These are phyloP conservation scores for Aelia acuminata DNA, from an alignment of 2,888 invertebrate genomes.

Conservation along the genomic window DNA sequence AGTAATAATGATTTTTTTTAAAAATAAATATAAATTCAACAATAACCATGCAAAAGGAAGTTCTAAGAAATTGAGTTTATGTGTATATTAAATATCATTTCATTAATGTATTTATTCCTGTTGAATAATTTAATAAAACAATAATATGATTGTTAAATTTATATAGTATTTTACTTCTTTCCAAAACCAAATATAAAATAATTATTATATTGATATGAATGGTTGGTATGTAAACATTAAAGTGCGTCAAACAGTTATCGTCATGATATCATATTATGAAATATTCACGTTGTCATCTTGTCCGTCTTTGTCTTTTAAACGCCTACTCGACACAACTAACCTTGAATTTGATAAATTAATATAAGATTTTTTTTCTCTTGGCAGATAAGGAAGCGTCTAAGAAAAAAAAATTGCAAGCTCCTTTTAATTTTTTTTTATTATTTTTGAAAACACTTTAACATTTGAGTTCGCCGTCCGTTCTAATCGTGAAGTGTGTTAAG, in stretches of 20 bases:
- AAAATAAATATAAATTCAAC: no score
- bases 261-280: background rate
- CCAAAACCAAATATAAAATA: no score
- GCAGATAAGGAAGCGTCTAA: background rate
- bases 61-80: no score
- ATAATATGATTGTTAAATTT: no score
- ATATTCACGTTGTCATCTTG: background rate
- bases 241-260: background rate
- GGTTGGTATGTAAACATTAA: background rate
- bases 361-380: background rate
- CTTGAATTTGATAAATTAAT: constrained; percentile 27
- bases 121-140: no score
- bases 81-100: no score
- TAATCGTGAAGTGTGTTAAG: background rate
- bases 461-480: background rate
- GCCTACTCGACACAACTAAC: background rate
- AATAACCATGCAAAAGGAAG: no score
- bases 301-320: background rate
- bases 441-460: background rate
- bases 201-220: no score
- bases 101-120: no score
- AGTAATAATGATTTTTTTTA: no score
- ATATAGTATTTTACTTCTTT: no score
- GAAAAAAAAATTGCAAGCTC: background rate
- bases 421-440: background rate